Conservation (phyloP, 2,113 vertebrate genomes). For the Melierax canorus region DNA sequence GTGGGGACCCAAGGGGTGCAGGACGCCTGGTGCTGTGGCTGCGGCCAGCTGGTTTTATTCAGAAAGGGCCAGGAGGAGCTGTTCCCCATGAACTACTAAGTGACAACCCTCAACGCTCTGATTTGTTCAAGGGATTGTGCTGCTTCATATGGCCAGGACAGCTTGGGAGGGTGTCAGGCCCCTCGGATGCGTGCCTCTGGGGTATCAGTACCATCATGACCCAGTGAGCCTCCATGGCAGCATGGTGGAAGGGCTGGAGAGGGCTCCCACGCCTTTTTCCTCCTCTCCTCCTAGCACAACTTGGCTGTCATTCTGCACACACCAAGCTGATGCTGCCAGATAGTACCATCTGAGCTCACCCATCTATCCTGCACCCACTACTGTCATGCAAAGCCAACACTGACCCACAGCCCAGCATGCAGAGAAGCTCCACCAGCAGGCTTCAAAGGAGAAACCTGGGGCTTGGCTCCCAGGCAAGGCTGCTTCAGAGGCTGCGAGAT, state of each 20-base stretch:
- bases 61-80: background rate
- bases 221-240: fast-evolving
- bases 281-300: background rate
- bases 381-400: background rate
- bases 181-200: fast-evolving
- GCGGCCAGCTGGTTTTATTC: background rate
- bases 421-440: background rate
- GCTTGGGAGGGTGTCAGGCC: background rate
- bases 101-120: background rate
- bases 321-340: background rate
- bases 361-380: background rate
- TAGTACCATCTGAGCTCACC: background rate
- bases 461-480: background rate
- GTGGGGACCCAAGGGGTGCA: background rate
- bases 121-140: background rate
- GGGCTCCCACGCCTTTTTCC: background rate
- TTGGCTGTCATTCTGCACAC: background rate
- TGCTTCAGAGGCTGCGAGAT: background rate
- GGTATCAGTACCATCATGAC: fast-evolving
- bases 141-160: background rate
- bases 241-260: background rate
- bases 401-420: background rate
- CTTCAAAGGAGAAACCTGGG: background rate
- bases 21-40: background rate
- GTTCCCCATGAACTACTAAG: no score